Conservation (phyloP, 2,113 vertebrate genomes). For the Dicaeum eximium region DNA sequence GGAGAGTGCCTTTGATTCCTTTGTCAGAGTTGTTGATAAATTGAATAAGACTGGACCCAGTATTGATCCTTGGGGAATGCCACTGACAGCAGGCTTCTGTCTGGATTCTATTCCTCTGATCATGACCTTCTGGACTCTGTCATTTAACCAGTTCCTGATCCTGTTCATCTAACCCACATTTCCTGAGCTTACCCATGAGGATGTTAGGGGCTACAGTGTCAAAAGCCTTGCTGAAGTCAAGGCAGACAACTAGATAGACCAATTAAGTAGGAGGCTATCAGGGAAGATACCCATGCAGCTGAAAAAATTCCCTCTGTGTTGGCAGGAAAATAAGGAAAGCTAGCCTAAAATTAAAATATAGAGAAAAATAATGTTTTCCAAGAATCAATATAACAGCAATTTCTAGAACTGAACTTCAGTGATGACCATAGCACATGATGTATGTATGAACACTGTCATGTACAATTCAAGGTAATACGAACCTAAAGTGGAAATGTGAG, state of each 20-base stretch:
- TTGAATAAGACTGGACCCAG: neutral
- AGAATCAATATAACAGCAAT: neutral
- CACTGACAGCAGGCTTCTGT: neutral
- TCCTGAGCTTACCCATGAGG: neutral
- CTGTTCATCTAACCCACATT: neutral
- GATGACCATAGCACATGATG: neutral
- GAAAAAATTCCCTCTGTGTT: neutral
- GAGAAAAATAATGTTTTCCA: neutral
- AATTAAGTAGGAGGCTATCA: neutral
- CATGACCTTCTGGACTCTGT: neutral
- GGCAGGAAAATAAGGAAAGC: neutral
- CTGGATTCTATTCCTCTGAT: neutral
- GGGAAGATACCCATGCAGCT: neutral
- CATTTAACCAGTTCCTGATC: neutral
- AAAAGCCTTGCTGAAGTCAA: neutral
- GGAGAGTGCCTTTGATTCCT: neutral
- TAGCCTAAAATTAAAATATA: neutral
- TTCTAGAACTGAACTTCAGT: neutral
- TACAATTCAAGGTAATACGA: neutral
- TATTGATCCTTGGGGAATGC: neutral
- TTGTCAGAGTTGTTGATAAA: neutral
- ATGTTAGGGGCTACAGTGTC: neutral
- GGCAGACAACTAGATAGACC: neutral
- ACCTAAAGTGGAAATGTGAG: constrained; percentile 32
- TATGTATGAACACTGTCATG: neutral